Percentiles rank a stretch among this genome's conserved stretches.
Conservation (phyloP, 2,113 vertebrate species). For the Irena cyanogastra region DNA sequence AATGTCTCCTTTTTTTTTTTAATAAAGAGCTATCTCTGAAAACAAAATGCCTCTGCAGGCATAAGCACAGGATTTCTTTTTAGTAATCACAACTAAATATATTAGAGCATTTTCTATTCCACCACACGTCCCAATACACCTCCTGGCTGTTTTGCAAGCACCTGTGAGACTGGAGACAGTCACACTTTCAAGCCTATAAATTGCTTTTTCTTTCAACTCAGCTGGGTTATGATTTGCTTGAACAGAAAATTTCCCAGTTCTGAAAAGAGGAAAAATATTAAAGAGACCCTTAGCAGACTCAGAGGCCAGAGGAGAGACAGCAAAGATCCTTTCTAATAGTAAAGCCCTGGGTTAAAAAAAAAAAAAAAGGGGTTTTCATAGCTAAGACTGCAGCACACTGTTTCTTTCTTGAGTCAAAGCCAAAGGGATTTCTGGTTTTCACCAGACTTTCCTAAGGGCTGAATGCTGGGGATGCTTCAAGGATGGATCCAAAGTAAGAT, state of each 20-base stretch:
- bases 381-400: background rate
- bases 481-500: background rate
- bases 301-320: background rate
- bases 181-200: background rate
- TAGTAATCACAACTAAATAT: background rate
- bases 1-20: background rate
- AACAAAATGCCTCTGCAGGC: background rate
- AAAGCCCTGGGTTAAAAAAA: background rate
- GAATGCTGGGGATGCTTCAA: background rate
- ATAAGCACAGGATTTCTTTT: background rate
- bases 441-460: background rate
- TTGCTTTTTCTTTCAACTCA: background rate
- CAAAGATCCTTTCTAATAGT: background rate
- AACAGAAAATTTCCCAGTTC: background rate
- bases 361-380: background rate
- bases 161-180: background rate
- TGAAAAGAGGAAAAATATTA: background rate
- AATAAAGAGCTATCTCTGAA: background rate
- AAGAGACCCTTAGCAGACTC: background rate
- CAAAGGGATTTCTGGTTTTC: background rate
- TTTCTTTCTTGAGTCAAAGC: background rate
- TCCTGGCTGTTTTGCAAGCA: slow-evolving; percentile 8
- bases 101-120: background rate
- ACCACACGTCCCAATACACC: background rate
- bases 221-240: background rate